Percentiles rank a stretch among this genome's conserved stretches.
Evolutionary conservation across 2,113 vertebrate species (phyloP).

Genomic region (Polyodon spathula): DNA sequence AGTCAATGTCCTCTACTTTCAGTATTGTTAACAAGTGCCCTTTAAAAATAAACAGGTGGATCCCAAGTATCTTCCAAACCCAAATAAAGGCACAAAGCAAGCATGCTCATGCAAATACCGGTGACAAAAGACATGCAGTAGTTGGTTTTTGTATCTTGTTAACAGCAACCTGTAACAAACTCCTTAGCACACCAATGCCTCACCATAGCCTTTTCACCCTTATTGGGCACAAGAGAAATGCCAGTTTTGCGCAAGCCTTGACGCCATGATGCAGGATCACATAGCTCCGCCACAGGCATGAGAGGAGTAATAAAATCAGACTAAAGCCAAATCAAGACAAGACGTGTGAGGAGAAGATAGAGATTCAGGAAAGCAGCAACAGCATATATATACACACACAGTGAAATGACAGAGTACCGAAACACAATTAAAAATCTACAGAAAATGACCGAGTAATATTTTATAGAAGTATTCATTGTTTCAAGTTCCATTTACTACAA

Average conservation of each 20-base stretch:
- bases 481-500: too few relatives aligned
- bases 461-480: too few relatives aligned
- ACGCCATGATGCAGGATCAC: conserved; percentile 96
- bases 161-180: conserved; percentile 22
- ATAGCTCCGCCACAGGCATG: conserved; percentile 78
- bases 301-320: conserved; percentile 86
- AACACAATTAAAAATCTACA: too few relatives aligned
- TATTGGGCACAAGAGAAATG: conserved; percentile 94
- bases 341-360: conserved; percentile 58
- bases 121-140: conserved; percentile 45
- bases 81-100: not conserved
- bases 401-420: not conserved
- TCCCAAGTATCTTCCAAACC: not conserved
- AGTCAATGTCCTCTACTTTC: too few relatives aligned
- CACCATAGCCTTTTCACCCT: conserved; percentile 87
- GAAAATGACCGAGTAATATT: too few relatives aligned
- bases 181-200: conserved; percentile 70
- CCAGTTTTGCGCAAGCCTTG: conserved; percentile 99
- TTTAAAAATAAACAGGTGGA: conserved; percentile 35
- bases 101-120: not conserved
- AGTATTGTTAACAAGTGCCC: too few relatives aligned
- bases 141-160: conserved; percentile 1
- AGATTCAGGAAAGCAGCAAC: not conserved
- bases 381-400: conserved; percentile 12
- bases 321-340: conserved; percentile 83